These are phyloP conservation scores for Drosophila yakuba DNA, from an alignment of 1,140 invertebrate genomes.

Conservation along the genomic window DNA sequence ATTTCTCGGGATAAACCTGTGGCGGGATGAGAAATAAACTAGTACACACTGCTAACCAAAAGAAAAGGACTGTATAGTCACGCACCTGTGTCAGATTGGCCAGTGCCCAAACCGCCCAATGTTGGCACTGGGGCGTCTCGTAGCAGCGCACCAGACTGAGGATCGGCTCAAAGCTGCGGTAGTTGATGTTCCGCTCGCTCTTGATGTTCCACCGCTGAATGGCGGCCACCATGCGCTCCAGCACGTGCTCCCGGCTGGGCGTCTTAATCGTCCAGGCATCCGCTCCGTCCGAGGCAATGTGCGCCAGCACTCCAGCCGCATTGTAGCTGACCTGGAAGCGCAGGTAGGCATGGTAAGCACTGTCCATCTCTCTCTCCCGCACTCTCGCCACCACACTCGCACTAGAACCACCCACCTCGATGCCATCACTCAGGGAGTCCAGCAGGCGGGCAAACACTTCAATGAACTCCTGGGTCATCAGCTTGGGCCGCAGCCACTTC, in stretches of 20 bases:
- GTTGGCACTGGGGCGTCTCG: slow-evolving; percentile 95
- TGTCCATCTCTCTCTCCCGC: slow-evolving; percentile 57
- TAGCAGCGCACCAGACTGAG: slow-evolving; percentile 91
- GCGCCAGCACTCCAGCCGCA: slow-evolving; percentile 97
- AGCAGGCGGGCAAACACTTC: slow-evolving; percentile 94
- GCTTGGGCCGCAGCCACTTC: slow-evolving; percentile 90
- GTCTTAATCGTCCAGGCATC: slow-evolving; percentile 91
- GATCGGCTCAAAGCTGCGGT: slow-evolving; percentile 97
- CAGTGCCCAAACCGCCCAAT: slow-evolving; percentile 99
- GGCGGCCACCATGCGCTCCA: slow-evolving; percentile 91
- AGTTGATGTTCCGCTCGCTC: slow-evolving; percentile 97
- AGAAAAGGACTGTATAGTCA: neutral
- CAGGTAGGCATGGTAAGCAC: slow-evolving; percentile 69
- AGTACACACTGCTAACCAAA: neutral
- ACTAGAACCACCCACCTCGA: slow-evolving; percentile 89
- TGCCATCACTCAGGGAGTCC: slow-evolving; percentile 94
- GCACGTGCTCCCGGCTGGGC: slow-evolving; percentile 90
- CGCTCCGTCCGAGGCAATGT: slow-evolving; percentile 96
- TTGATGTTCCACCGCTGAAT: slow-evolving; percentile 95
- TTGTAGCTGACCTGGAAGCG: slow-evolving; percentile 95
- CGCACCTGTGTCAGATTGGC: slow-evolving; percentile 96
- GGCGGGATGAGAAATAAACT: neutral
- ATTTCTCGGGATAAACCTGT: slow-evolving; percentile 90
- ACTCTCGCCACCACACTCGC: slow-evolving; percentile 32
- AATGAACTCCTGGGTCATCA: slow-evolving; percentile 95